Percentiles rank a stretch among this genome's conserved stretches.
Evolutionary conservation across 2,888 invertebrate genomes (phyloP).

Genomic region (Osmoderma eremita): DNA sequence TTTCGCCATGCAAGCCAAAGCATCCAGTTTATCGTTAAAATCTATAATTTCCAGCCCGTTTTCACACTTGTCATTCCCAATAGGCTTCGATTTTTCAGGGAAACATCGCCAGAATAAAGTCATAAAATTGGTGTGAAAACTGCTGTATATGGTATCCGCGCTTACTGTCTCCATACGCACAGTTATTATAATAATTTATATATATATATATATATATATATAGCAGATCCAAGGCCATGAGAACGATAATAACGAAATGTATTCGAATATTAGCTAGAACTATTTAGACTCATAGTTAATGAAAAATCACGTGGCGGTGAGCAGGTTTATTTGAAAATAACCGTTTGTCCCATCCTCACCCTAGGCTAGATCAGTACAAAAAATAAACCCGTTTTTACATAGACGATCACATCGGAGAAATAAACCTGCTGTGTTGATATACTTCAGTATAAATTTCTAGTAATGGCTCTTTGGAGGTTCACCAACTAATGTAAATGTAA

Average conservation of each 20-base stretch:
- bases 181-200: background rate
- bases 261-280: too few relatives aligned
- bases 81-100: too few relatives aligned
- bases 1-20: background rate
- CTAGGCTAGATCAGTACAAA: background rate
- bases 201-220: background rate
- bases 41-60: background rate
- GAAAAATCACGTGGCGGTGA: background rate
- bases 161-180: background rate
- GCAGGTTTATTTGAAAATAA: background rate
- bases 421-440: too few relatives aligned
- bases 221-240: too few relatives aligned
- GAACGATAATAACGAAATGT: too few relatives aligned
- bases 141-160: background rate
- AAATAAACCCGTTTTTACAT: too few relatives aligned
- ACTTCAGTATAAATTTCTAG: too few relatives aligned
- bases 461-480: too few relatives aligned
- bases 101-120: background rate
- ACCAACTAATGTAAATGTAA: too few relatives aligned
- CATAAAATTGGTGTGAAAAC: background rate
- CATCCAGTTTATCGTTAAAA: background rate
- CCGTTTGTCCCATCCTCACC: background rate
- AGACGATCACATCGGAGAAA: too few relatives aligned
- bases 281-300: background rate
- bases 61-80: too few relatives aligned